phyloP scores from a whole-genome alignment of 1,140 invertebrate genomes.

The Anastrepha obliqua region DNA sequence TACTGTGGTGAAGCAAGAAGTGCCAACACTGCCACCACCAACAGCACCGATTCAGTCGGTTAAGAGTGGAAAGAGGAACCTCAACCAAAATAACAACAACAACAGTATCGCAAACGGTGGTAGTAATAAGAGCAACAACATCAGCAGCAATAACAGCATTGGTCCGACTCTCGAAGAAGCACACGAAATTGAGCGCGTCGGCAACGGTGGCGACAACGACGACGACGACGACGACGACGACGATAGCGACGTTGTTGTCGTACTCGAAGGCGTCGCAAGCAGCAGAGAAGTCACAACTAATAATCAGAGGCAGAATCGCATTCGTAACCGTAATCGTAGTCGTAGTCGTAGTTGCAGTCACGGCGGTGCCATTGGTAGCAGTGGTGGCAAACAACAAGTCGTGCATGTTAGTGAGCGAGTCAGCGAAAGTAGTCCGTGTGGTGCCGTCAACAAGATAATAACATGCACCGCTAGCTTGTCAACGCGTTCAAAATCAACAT shows the following conservation, averaged over 20 bases:
- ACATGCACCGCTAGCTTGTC: conserved; percentile 60
- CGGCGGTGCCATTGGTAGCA: conserved; percentile 57
- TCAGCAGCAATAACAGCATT: neutral
- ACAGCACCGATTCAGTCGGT: conserved; percentile 61
- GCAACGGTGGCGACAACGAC: conserved; percentile 58
- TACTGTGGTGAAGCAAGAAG: conserved; percentile 54
- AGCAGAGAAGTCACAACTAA: conserved; percentile 32
- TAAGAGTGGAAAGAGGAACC: conserved; percentile 47
- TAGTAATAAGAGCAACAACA: conserved; percentile 22
- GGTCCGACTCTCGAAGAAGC: neutral
- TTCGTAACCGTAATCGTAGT: conserved; percentile 51
- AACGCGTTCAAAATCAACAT: conserved; percentile 59
- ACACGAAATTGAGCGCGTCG: conserved; percentile 16
- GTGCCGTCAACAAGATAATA: conserved; percentile 73
- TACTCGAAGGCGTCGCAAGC: conserved; percentile 49
- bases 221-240: conserved; percentile 58
- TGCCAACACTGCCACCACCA: conserved; percentile 58
- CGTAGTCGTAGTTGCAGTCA: conserved; percentile 49
- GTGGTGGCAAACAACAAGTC: conserved; percentile 58
- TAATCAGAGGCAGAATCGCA: conserved; percentile 53
- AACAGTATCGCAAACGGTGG: conserved; percentile 38
- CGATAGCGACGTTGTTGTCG: conserved; percentile 56
- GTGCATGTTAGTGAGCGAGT: conserved; percentile 53
- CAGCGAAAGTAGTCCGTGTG: conserved; percentile 70
- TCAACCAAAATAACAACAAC: conserved; percentile 55